Percentiles rank a stretch among this genome's conserved stretches.
These are phyloP conservation scores for Papilio dardanus DNA, from an alignment of 1,140 invertebrate species.

Conservation along the genomic window DNA sequence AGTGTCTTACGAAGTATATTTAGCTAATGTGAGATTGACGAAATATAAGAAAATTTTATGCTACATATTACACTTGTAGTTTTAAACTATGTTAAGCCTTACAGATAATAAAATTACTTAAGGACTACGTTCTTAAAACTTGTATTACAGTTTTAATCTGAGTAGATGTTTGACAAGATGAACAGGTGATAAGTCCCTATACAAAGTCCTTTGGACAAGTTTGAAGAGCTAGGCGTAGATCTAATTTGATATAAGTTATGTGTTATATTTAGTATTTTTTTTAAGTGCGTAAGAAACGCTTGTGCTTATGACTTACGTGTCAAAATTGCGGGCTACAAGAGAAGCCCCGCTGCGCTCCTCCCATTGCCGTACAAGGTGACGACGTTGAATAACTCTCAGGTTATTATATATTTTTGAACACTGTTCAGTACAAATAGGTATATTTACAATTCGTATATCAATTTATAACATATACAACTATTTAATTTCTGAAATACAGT, in stretches of 20 bases:
- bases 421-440: neutral
- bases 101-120: no score
- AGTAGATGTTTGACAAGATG: no score
- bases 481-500: neutral
- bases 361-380: constrained; percentile 48
- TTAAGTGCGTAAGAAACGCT: constrained; percentile 14
- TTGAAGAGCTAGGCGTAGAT: neutral
- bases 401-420: constrained; percentile 21
- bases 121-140: no score
- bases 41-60: no score
- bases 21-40: no score
- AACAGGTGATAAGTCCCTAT: no score
- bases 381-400: constrained; percentile 43
- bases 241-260: neutral
- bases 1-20: no score
- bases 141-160: no score
- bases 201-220: no score
- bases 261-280: neutral
- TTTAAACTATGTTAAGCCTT: no score
- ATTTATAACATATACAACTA: neutral
- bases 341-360: constrained; percentile 55
- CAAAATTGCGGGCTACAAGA: constrained; percentile 49
- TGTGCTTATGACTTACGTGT: constrained; percentile 43
- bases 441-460: neutral
- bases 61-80: no score